These are phyloP conservation scores for Vicugna pacos DNA, from an alignment of 2,113 vertebrate genomes.

Conservation along the genomic window DNA sequence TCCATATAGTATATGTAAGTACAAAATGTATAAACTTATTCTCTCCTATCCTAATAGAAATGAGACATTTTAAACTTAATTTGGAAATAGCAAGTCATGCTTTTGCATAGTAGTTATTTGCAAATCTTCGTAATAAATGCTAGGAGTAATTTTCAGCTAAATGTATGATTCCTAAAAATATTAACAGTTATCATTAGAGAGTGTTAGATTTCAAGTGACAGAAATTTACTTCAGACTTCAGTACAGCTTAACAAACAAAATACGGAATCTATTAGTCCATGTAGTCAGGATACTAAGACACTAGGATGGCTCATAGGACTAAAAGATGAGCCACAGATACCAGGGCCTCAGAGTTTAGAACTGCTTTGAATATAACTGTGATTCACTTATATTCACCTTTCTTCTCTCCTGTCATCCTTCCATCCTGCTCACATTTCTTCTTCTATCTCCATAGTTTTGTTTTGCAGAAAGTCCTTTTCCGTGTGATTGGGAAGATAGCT, in stretches of 20 bases:
- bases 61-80: background rate
- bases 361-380: background rate
- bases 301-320: background rate
- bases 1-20: background rate
- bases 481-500: background rate
- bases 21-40: slow-evolving; percentile 1
- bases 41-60: slow-evolving; percentile 29
- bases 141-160: slow-evolving; percentile 25
- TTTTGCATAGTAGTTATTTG: slow-evolving; percentile 19
- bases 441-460: slow-evolving; percentile 8
- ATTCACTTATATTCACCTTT: background rate
- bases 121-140: background rate
- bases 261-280: background rate
- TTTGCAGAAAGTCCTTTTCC: background rate
- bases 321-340: background rate
- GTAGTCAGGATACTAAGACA: background rate
- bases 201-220: slow-evolving; percentile 14
- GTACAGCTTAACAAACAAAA: background rate
- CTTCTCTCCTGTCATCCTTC: background rate
- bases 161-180: background rate
- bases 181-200: background rate
- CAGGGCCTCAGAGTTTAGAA: background rate
- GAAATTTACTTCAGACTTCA: slow-evolving; percentile 41
- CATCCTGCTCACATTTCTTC: background rate
- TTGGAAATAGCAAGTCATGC: slow-evolving; percentile 4